Evolutionary conservation across 2,113 vertebrate species (phyloP).

Genomic region (Aegotheles bennettii): DNA sequence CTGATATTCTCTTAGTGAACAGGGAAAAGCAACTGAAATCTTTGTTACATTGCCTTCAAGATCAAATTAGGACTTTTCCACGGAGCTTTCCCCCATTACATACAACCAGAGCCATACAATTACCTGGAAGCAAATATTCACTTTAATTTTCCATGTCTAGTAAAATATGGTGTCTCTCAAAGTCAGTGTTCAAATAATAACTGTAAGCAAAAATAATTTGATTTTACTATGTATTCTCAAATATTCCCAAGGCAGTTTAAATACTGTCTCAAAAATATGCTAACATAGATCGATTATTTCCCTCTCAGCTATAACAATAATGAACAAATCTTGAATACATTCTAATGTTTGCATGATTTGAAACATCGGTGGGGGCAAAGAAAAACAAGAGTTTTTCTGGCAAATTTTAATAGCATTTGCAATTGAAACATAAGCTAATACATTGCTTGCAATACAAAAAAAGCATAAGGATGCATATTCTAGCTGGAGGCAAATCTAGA

Average conservation of each 20-base stretch:
- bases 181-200: background rate
- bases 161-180: background rate
- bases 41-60: background rate
- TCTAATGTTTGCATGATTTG: background rate
- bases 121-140: background rate
- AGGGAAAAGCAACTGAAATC: background rate
- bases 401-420: background rate
- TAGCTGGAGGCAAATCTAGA: background rate
- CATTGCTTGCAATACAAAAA: background rate
- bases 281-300: background rate
- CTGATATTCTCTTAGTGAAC: background rate
- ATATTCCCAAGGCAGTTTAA: background rate
- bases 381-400: background rate
- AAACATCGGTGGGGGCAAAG: background rate
- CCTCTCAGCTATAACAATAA: background rate
- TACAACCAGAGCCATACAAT: background rate
- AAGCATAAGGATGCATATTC: background rate
- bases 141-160: background rate
- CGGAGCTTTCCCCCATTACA: accelerated
- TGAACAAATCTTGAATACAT: background rate
- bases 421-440: background rate
- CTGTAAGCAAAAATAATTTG: background rate
- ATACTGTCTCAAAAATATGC: background rate
- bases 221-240: background rate
- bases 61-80: background rate